Evolutionary conservation across 35 echinoderm and acorn worm genomes (phyloP), one percentile per base, ranked within the genome.

Genomic region (Ophiothrix spiculata): DNA sequence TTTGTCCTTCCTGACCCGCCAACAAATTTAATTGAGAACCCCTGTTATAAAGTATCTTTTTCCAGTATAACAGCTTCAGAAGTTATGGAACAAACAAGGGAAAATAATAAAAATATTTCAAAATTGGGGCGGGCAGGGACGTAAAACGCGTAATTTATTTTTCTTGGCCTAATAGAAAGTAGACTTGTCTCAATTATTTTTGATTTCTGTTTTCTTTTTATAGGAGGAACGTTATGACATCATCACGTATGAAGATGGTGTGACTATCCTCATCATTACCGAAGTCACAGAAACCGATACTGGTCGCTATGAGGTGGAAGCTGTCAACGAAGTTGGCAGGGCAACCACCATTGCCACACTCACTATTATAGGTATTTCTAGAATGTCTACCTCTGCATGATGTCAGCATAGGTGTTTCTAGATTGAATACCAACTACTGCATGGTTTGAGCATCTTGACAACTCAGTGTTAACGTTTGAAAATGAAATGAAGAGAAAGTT

Each of bases 271-370:
- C 17, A 74, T 93, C 40, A 98, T 98, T 38, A 88, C 90, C 11
- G 88, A 91, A 54, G 95, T 91, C 11, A 94, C 91, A 11, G 88
- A 93, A 36, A 89, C 93, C 35, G 95, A 98, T 87, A 81, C 87
- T 77, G 91, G 85, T 33, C 77, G 84, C 21, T 98, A 94, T 88
- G 86, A 90, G 31, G 93, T 92, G 56, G 91, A 91, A 63, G 95
- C 95, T 34, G 86, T 81, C 28, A 98, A 94, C 85, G 78, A 75
- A 45, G 56, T 90, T 69, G 95, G 95, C 19, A 87, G 35, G 40
- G 89, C 86, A 46, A 85, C 88, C 19, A 98, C 95, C 36, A 78
- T 79, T 25, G 88, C 88, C 21, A 63, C 36, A 1, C 81, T 84
- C 54, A 84, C 54, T 31, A 84, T 84, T 25, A 64, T 60, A 54